phyloP scores from a whole-genome alignment of 2,888 invertebrate species.

The Unio delphinus region DNA sequence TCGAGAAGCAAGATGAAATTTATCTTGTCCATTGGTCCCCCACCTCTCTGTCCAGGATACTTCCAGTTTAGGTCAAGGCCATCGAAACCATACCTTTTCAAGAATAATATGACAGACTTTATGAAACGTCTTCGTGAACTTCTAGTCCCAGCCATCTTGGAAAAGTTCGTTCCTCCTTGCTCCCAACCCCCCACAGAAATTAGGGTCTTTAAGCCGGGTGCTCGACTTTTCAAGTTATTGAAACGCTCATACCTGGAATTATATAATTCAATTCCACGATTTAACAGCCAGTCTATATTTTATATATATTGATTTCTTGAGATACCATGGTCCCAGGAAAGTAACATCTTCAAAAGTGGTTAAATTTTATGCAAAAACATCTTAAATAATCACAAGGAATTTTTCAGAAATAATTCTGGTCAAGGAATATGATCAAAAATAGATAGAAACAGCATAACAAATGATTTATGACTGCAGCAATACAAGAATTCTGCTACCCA shows the following conservation, averaged over 20 bases:
- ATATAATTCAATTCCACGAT: background rate
- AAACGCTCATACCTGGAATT: slow-evolving; percentile 46
- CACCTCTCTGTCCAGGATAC: slow-evolving; percentile 60
- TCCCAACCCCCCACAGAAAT: slow-evolving; percentile 68
- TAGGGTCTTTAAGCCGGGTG: slow-evolving; percentile 54
- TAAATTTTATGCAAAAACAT: background rate
- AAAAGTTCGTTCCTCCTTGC: slow-evolving; percentile 51
- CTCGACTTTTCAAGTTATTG: slow-evolving; percentile 45
- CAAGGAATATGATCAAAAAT: no score
- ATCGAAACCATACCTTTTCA: slow-evolving; percentile 53
- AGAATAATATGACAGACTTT: slow-evolving; percentile 43
- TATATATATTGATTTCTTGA: background rate
- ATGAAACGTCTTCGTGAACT: slow-evolving; percentile 46
- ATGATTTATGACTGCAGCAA: no score
- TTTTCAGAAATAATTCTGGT: no score
- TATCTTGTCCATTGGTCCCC: slow-evolving; percentile 50
- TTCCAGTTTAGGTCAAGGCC: slow-evolving; percentile 68
- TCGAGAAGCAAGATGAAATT: slow-evolving; percentile 45
- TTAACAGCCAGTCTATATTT: background rate
- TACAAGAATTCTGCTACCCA: no score
- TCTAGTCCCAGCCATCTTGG: slow-evolving; percentile 45
- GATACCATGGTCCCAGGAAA: background rate
- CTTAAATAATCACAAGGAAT: no score
- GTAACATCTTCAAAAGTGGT: background rate
- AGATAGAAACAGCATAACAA: no score